phyloP scores from a whole-genome alignment of 53 echinoderm and acorn worm species.

The Mesocentrotus franciscanus region DNA sequence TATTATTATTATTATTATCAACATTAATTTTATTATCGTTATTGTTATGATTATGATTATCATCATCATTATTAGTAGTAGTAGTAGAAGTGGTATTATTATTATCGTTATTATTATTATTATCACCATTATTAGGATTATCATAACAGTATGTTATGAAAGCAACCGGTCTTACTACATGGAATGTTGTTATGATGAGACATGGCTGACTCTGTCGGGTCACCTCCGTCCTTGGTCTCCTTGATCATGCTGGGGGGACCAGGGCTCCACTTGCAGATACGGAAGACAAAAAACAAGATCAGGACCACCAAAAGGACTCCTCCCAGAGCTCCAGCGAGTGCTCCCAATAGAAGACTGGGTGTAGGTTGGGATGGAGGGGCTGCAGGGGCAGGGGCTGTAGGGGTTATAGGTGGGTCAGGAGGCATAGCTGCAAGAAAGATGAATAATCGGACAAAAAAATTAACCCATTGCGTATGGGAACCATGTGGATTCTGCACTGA shows the following conservation, averaged over 20 bases:
- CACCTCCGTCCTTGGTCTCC: background rate
- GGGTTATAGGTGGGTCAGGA: background rate
- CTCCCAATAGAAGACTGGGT: background rate
- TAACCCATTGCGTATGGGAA: background rate
- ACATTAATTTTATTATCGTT: too few relatives aligned
- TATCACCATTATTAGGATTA: too few relatives aligned
- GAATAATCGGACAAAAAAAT: background rate
- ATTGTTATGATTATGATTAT: too few relatives aligned
- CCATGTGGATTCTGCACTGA: too few relatives aligned
- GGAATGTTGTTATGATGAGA: background rate
- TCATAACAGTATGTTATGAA: background rate
- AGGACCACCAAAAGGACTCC: background rate
- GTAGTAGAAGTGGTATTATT: too few relatives aligned
- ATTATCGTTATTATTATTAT: too few relatives aligned
- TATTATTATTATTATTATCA: too few relatives aligned
- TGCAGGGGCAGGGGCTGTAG: background rate
- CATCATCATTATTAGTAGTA: too few relatives aligned
- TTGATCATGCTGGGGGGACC: background rate
- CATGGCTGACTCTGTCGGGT: background rate
- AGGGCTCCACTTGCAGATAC: background rate
- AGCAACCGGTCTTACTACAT: background rate
- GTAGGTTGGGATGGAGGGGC: too few relatives aligned
- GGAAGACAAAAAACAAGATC: background rate
- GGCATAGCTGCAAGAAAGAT: background rate
- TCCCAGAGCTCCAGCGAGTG: background rate